Evolutionary conservation across 2,113 vertebrate species (phyloP).

Genomic region (Ovibos moschatus): DNA sequence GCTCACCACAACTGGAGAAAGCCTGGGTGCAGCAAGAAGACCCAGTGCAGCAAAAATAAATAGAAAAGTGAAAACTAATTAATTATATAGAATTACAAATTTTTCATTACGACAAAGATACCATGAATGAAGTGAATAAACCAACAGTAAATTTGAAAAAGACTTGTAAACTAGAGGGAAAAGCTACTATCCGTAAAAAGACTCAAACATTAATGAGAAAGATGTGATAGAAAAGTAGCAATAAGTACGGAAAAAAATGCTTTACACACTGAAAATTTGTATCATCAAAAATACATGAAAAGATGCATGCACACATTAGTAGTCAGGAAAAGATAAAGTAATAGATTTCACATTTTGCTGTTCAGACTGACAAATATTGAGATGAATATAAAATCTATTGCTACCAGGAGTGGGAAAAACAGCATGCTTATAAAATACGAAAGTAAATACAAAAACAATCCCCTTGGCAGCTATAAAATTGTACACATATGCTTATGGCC

Average conservation of each 20-base stretch:
- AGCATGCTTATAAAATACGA: neutral
- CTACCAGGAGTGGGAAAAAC: neutral
- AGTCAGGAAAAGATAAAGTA: neutral
- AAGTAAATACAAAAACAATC: neutral
- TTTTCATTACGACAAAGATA: neutral
- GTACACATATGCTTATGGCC: neutral
- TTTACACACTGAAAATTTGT: neutral
- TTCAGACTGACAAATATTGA: neutral
- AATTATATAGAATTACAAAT: neutral
- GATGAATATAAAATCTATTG: conserved; percentile 16
- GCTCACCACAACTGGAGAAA: neutral
- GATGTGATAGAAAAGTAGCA: neutral
- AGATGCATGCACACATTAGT: neutral
- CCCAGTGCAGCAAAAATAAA: neutral
- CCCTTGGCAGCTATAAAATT: neutral
- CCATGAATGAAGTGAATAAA: neutral
- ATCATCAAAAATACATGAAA: neutral
- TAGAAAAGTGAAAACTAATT: neutral
- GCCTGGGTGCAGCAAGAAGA: neutral
- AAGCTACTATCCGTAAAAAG: neutral
- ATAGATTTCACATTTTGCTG: neutral
- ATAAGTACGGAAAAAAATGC: neutral
- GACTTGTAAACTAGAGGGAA: neutral
- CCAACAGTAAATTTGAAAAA: neutral
- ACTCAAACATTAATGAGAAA: neutral